Evolutionary conservation across 2,797 vertebrate species (phyloP), one percentile per base, ranked within the genome.

Genomic region (Propithecus deckenii): DNA sequence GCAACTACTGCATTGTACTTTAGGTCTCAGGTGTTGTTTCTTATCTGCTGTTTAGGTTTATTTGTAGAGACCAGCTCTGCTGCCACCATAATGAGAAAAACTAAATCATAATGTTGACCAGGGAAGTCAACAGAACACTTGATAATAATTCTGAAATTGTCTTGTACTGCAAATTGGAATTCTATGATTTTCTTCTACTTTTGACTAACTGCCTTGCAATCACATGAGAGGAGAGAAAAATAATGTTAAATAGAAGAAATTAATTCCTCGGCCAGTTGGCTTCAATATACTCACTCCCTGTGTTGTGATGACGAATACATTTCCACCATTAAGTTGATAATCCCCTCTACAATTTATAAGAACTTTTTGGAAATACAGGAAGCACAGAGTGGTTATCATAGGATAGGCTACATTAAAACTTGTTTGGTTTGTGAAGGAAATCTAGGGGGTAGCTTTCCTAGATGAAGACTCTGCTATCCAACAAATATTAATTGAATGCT

Each of bases 141-240:
- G 57, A 88, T 94, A 95, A 8, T 86, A 87, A 79, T 93, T 90
- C 69, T 90, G 50, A 92, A 78, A 78, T 43, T 84, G 48, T 85
- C 59, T 94, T 32, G 8, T 43, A 86, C 23, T 52, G 9, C 15
- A 74, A 92, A 59, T 74, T 94, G 35, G 65, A 84, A 84, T 93
- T 48, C 95, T 80, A 32, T 50, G 13, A 41, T 88, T 92, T 90
- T 87, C 61, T 89, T 92, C 83, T 79, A 59, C 48, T 95, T 97
- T 75, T 74, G 61, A 95, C 28, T 80, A 72, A 81, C 1, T 32
- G 14, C 41, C 43, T 90, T 69, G 6, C 7, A 85, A 75, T 80
- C 81, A 92, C 30, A 43, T 50, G 6, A 1, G 15, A 38, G 14
- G 28, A 50, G 14, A 11, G 7, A 30, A 52, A 71, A 93, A 85